phyloP scores from a whole-genome alignment of 1,140 invertebrate genomes.

The Odontomachus brunneus region DNA sequence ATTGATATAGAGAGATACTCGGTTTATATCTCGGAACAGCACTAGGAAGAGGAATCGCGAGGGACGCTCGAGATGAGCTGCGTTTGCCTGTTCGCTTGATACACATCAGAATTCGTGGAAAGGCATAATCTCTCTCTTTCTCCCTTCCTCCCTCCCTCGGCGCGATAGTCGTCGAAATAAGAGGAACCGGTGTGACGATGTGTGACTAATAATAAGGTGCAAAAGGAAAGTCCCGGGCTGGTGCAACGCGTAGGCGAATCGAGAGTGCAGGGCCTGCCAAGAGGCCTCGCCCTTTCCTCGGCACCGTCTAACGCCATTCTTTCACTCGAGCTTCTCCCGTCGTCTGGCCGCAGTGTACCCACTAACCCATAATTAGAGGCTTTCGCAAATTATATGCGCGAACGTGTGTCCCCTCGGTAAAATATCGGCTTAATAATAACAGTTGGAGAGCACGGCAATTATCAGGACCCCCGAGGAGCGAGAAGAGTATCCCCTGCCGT shows the following conservation, averaged over 20 bases:
- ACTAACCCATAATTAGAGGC: conserved; percentile 85
- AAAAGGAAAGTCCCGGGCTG: conserved; percentile 71
- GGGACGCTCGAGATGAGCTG: background rate
- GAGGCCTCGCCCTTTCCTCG: conserved; percentile 82
- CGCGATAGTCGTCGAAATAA: conserved; percentile 31
- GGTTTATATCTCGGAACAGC: too few species aligned
- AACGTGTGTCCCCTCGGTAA: conserved; percentile 85
- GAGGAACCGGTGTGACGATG: conserved; percentile 18
- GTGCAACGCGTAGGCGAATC: conserved; percentile 83
- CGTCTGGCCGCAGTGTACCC: conserved; percentile 68
- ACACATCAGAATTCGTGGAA: conserved; percentile 8
- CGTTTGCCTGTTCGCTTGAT: background rate
- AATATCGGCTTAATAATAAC: conserved; percentile 86
- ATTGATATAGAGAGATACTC: too few species aligned
- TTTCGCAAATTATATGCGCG: conserved; percentile 85
- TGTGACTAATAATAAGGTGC: conserved; percentile 74
- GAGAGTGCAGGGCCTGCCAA: conserved; percentile 74
- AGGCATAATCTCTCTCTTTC: background rate
- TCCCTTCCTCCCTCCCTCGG: background rate
- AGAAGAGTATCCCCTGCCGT: conserved; percentile 67
- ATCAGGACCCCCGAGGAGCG: conserved; percentile 82
- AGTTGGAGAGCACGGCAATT: conserved; percentile 85
- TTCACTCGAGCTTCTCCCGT: conserved; percentile 71
- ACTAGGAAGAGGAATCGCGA: conserved; percentile 1
- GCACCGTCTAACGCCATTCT: conserved; percentile 70